Percentiles rank a stretch among this genome's conserved stretches.
These are phyloP conservation scores for Hippopotamyrus pictus DNA, from an alignment of 2,797 vertebrate species.

Conservation along the genomic window DNA sequence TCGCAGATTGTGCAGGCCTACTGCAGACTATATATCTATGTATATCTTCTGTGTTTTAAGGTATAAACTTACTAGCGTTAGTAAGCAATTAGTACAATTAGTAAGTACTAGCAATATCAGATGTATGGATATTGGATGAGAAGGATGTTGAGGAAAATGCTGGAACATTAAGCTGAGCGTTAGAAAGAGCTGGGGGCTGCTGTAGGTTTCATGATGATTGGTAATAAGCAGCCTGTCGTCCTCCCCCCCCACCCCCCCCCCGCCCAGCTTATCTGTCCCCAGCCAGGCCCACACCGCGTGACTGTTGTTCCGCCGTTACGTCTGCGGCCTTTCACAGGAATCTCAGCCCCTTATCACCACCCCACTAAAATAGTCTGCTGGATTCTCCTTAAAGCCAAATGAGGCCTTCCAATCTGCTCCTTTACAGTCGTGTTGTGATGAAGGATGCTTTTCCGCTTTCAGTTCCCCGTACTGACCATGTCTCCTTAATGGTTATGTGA, in stretches of 20 bases:
- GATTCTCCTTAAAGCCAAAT: background rate
- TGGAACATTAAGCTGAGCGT: background rate
- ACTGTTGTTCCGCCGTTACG: background rate
- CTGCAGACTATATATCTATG: background rate
- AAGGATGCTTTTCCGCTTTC: background rate
- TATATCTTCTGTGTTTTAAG: background rate
- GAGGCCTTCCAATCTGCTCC: background rate
- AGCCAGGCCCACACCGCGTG: conserved; percentile 4
- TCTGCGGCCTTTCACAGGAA: background rate
- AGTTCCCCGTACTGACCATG: background rate
- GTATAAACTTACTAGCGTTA: background rate
- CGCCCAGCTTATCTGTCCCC: conserved; percentile 15
- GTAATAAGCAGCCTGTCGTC: background rate
- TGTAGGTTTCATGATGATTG: background rate
- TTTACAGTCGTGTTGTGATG: background rate
- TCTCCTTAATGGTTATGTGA: background rate
- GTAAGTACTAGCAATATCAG: too few species aligned
- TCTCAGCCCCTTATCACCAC: background rate
- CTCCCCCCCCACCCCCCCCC: background rate
- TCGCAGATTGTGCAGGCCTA: background rate
- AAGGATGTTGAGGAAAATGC: background rate
- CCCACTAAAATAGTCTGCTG: background rate
- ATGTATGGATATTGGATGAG: background rate
- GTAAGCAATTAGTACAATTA: too few species aligned
- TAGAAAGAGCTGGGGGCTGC: background rate